phyloP scores from a whole-genome alignment of 2,797 vertebrate species.

The Aeoliscus strigatus region DNA sequence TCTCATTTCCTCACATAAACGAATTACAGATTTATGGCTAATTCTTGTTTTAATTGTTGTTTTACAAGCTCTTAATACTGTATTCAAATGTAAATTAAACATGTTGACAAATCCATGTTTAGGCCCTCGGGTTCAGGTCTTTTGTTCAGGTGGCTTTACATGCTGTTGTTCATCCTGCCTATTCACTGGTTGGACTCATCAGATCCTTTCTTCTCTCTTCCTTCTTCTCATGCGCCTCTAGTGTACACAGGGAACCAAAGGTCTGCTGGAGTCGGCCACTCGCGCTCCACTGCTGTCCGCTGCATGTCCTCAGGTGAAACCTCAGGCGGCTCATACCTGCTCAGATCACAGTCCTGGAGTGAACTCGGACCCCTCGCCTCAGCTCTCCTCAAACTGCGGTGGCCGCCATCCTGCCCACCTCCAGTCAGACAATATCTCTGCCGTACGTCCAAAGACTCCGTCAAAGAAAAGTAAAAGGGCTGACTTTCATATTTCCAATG shows the following conservation, averaged over 20 bases:
- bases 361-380: constrained; percentile 40
- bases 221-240: constrained; percentile 25
- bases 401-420: constrained; percentile 21
- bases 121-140: no score
- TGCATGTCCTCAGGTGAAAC: constrained; percentile 66
- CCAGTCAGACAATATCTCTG: constrained; percentile 19
- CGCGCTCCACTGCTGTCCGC: constrained; percentile 65
- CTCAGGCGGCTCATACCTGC: constrained; percentile 26
- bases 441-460: constrained; percentile 29
- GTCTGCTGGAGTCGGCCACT: constrained; percentile 69
- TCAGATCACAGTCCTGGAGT: constrained; percentile 11
- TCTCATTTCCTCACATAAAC: no score
- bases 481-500: constrained; percentile 35
- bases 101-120: no score
- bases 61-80: no score
- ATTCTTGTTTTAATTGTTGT: no score
- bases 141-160: constrained; percentile 8
- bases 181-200: constrained; percentile 10
- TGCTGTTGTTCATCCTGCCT: constrained; percentile 2
- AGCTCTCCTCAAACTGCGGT: constrained; percentile 28
- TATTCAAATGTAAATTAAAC: no score
- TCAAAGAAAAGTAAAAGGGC: constrained; percentile 45
- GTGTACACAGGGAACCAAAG: constrained; percentile 71
- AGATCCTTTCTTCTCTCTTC: constrained; percentile 1
- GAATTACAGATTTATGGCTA: no score